phyloP scores from a whole-genome alignment of 2,113 vertebrate species.

The Notarius quadriscutis region DNA sequence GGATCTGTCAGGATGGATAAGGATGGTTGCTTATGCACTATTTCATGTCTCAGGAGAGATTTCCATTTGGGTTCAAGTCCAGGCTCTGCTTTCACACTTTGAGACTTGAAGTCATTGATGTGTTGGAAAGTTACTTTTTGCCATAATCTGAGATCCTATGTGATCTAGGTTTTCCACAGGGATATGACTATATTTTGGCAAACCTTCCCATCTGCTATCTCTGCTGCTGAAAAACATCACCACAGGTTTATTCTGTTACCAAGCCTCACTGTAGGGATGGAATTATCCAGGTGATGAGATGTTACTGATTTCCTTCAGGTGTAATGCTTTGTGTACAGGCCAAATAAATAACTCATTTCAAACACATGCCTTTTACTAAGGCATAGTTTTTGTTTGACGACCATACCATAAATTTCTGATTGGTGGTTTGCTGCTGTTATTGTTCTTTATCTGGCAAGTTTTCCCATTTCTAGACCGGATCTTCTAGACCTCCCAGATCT shows the following conservation, averaged over 20 bases:
- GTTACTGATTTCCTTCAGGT: background rate
- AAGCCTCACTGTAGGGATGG: background rate
- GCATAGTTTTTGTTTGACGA: background rate
- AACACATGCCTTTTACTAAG: background rate
- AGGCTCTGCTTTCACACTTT: background rate
- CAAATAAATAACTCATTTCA: background rate
- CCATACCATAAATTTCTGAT: background rate
- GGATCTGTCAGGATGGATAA: background rate
- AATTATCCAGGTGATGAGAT: background rate
- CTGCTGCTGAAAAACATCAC: background rate
- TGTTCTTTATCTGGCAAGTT: background rate
- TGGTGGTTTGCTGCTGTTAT: background rate
- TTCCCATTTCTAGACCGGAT: background rate
- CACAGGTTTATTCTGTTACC: background rate
- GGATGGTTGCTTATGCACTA: background rate
- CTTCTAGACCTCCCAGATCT: background rate
- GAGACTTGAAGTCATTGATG: background rate
- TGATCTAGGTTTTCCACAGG: background rate
- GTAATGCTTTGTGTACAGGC: background rate
- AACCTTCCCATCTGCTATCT: background rate
- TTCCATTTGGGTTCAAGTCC: background rate
- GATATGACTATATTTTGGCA: background rate
- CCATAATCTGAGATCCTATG: background rate
- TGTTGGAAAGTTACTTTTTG: background rate
- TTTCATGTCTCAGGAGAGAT: background rate